phyloP scores from a whole-genome alignment of 64 coral and sea anemone genomes.

The Catalaphyllia jardinei region DNA sequence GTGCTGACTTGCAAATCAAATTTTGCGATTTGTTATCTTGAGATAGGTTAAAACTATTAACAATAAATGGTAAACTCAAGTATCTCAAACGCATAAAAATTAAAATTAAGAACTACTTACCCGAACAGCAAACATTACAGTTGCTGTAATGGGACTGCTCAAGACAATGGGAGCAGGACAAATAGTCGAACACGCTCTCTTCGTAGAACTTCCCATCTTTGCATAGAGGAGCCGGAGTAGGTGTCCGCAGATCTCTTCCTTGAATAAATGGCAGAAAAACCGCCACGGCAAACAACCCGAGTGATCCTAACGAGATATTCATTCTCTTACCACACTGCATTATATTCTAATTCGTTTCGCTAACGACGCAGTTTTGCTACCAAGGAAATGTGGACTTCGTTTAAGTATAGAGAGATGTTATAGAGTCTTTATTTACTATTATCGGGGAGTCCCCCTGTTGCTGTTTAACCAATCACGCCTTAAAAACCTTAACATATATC shows the following conservation, averaged over 20 bases:
- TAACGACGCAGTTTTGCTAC: neutral
- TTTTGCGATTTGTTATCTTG: neutral
- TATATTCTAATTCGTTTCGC: neutral
- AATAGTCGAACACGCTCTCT: neutral
- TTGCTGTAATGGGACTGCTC: conserved; percentile 3
- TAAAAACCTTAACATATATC: too few species aligned
- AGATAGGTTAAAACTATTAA: neutral
- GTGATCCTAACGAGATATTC: neutral
- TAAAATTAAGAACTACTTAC: neutral
- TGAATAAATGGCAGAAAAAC: neutral
- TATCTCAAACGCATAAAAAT: neutral
- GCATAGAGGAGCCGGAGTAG: neutral
- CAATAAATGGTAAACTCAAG: neutral
- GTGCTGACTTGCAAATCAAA: neutral
- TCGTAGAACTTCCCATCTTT: conserved; percentile 22
- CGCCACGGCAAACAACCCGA: too few species aligned
- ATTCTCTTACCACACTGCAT: neutral
- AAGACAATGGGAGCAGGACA: neutral
- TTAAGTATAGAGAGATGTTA: too few species aligned
- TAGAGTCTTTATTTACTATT: too few species aligned
- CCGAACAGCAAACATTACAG: neutral
- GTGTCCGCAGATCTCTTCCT: neutral
- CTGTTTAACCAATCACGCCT: too few species aligned
- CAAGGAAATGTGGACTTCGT: neutral
- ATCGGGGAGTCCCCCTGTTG: too few species aligned